Evolutionary conservation across 37 sponge, comb jelly and placozoan genomes (phyloP).

Genomic region (Chondrilla cf. caribensis): DNA sequence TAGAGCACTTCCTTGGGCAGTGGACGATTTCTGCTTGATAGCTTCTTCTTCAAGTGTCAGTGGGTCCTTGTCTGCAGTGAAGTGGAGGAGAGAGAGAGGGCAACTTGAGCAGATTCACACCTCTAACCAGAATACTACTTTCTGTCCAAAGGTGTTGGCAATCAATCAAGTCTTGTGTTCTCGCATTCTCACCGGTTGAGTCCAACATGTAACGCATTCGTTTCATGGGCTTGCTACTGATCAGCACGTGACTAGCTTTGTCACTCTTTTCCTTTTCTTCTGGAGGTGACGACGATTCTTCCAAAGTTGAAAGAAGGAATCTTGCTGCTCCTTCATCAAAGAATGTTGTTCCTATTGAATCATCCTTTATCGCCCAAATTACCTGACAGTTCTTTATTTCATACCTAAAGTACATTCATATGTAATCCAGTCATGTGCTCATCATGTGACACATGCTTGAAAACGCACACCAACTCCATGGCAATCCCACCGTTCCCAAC

Average conservation of each 20-base stretch:
- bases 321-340: constrained; percentile 93
- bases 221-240: constrained; percentile 44
- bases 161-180: too few species aligned
- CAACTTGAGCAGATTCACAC: too few species aligned
- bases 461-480: constrained; percentile 89
- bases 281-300: background rate
- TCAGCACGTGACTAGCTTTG: background rate
- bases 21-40: background rate
- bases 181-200: constrained; percentile 9
- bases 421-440: background rate
- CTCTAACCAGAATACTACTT: too few species aligned
- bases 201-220: constrained; percentile 74
- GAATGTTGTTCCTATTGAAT: constrained; percentile 79
- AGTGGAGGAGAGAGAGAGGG: too few species aligned
- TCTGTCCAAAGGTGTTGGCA: too few species aligned
- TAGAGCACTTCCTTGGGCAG: constrained; percentile 73
- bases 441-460: background rate
- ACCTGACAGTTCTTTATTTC: constrained; percentile 76
- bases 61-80: too few species aligned
- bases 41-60: background rate
- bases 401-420: constrained; percentile 48
- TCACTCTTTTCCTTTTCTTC: background rate
- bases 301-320: constrained; percentile 80
- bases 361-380: constrained; percentile 93
- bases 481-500: constrained; percentile 99